A percentile compares a stretch with the other conserved stretches of the same genome.
Evolutionary conservation across 2,888 invertebrate species (phyloP).

Genomic region (Boloria selene): DNA sequence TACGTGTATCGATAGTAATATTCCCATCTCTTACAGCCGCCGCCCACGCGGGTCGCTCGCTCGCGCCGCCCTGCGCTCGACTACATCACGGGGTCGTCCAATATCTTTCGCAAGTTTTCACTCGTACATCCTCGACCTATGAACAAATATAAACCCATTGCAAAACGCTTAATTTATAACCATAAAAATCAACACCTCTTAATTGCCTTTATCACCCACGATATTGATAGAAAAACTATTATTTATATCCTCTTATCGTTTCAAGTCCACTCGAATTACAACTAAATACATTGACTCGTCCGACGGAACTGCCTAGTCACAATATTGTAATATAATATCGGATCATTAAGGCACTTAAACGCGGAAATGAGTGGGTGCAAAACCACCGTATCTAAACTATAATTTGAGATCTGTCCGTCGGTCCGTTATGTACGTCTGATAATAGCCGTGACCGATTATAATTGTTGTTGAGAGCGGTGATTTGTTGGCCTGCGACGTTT

Average conservation of each 20-base stretch:
- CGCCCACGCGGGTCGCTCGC: slow-evolving; percentile 79
- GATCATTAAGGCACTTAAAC: slow-evolving; percentile 74
- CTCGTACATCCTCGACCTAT: slow-evolving; percentile 65
- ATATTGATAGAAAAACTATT: slow-evolving; percentile 49
- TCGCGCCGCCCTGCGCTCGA: slow-evolving; percentile 71
- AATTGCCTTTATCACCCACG: slow-evolving; percentile 48
- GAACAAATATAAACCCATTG: slow-evolving; percentile 40
- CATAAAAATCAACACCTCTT: slow-evolving; percentile 47
- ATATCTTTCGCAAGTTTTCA: slow-evolving; percentile 71
- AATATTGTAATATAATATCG: slow-evolving; percentile 77
- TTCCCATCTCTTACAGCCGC: slow-evolving; percentile 54
- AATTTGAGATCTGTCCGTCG: slow-evolving; percentile 74
- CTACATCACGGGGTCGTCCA: slow-evolving; percentile 74
- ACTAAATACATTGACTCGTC: slow-evolving; percentile 67
- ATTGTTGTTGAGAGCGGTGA: slow-evolving; percentile 72
- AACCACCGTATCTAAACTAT: slow-evolving; percentile 80
- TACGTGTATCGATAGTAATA: slow-evolving; percentile 38
- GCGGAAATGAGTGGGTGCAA: slow-evolving; percentile 81
- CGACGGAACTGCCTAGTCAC: slow-evolving; percentile 61
- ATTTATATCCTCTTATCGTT: slow-evolving; percentile 56
- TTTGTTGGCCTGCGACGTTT: slow-evolving; percentile 72
- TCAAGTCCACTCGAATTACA: slow-evolving; percentile 59
- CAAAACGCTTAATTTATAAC: slow-evolving; percentile 40
- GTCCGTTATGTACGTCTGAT: slow-evolving; percentile 66
- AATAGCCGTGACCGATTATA: slow-evolving; percentile 72